These are phyloP conservation scores for Drosophila fungiperda DNA, from an alignment of 2,888 invertebrate genomes.

Conservation along the genomic window DNA sequence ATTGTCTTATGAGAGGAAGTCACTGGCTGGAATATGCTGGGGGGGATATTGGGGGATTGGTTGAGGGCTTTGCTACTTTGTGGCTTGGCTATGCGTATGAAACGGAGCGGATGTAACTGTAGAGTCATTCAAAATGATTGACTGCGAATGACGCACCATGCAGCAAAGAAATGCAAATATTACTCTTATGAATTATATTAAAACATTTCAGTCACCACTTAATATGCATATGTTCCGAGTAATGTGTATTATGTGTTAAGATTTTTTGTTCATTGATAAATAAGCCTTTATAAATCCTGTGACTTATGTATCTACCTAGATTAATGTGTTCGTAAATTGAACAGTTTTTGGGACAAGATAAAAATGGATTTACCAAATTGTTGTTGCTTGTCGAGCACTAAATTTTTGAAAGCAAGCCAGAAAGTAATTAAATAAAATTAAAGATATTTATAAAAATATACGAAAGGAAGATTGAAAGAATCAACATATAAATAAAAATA, in stretches of 20 bases:
- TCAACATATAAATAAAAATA: not conserved
- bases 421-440: not conserved
- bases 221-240: not conserved
- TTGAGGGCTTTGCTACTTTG: constrained; percentile 22
- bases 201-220: constrained; percentile 9
- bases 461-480: not conserved
- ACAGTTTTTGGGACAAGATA: not conserved
- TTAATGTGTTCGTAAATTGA: not conserved
- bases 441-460: not conserved
- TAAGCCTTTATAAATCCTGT: not conserved
- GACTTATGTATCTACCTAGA: not conserved
- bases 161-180: constrained; percentile 7
- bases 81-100: constrained; percentile 50
- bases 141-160: constrained; percentile 39
- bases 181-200: constrained; percentile 3
- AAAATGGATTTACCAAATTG: not conserved
- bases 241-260: not conserved
- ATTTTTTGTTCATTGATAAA: not conserved
- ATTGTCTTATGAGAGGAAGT: constrained; percentile 72
- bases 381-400: not conserved
- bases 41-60: constrained; percentile 32
- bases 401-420: not conserved
- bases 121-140: constrained; percentile 32
- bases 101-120: constrained; percentile 55
- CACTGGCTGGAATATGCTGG: constrained; percentile 17